Evolutionary conservation across 2,888 invertebrate species (phyloP).

Genomic region (Drosophila demipolita): DNA sequence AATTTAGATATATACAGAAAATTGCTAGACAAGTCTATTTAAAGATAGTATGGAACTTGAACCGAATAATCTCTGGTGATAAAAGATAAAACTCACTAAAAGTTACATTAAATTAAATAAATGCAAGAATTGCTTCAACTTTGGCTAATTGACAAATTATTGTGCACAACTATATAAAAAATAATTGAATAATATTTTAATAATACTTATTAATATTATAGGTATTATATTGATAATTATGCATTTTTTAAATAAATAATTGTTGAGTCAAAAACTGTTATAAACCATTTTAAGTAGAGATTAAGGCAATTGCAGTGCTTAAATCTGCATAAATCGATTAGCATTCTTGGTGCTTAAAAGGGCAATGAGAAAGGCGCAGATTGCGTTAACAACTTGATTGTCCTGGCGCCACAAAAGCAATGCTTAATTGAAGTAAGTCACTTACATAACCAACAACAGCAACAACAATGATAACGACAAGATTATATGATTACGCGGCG

Average conservation of each 20-base stretch:
- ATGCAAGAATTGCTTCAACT: background rate
- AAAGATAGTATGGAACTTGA: background rate
- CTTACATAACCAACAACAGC: conserved; percentile 54
- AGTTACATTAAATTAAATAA: background rate
- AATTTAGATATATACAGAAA: background rate
- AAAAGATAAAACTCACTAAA: background rate
- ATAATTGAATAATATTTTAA: background rate
- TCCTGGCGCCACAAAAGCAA: conserved; percentile 29
- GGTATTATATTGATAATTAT: background rate
- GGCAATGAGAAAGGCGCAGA: conserved; percentile 52
- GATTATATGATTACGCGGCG: conserved; percentile 71
- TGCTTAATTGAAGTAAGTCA: conserved; percentile 67
- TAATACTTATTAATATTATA: background rate
- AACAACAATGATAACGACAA: conserved; percentile 37
- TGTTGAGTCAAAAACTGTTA: background rate
- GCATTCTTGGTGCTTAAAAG: conserved; percentile 25
- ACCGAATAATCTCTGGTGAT: background rate
- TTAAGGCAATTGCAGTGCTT: background rate
- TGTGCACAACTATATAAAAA: background rate
- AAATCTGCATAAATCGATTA: conserved; percentile 1
- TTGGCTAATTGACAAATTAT: background rate
- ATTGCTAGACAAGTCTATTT: background rate
- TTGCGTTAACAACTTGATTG: conserved; percentile 63
- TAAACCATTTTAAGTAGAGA: background rate
- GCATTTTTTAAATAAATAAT: background rate